A percentile compares a stretch with the other conserved stretches of the same genome.
phyloP scores from a whole-genome alignment of 2,888 invertebrate species.

The Metacarcinus magister region DNA sequence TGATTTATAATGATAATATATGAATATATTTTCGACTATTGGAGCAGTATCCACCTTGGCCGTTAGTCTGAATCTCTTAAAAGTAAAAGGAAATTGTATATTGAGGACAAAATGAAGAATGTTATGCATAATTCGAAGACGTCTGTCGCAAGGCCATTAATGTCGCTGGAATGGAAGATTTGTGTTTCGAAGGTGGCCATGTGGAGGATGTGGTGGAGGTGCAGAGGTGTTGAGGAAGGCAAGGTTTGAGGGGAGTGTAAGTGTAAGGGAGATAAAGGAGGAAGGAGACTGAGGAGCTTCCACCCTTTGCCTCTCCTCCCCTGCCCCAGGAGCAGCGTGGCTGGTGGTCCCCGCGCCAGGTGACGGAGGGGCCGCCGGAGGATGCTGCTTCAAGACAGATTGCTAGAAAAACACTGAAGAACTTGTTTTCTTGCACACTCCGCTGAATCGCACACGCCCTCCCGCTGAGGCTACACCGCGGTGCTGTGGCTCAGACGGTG shows the following conservation, averaged over 20 bases:
- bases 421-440: conserved; percentile 30
- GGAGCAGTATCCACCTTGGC: no score
- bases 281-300: neutral
- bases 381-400: conserved; percentile 28
- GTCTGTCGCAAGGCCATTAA: neutral
- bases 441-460: neutral
- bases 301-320: neutral
- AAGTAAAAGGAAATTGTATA: neutral
- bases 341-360: conserved; percentile 28
- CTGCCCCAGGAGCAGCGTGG: neutral
- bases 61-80: neutral
- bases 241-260: neutral
- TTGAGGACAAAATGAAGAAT: neutral
- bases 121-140: neutral
- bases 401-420: conserved; percentile 40
- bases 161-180: neutral
- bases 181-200: neutral
- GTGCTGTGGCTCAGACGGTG: conserved; percentile 1
- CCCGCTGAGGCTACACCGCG: neutral
- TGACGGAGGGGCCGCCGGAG: conserved; percentile 36
- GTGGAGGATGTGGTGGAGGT: neutral
- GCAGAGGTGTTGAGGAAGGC: neutral
- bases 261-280: conserved; percentile 32
- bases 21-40: no score
- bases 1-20: no score